phyloP scores from a whole-genome alignment of 2,888 invertebrate species.

The Eupithecia abbreviata region DNA sequence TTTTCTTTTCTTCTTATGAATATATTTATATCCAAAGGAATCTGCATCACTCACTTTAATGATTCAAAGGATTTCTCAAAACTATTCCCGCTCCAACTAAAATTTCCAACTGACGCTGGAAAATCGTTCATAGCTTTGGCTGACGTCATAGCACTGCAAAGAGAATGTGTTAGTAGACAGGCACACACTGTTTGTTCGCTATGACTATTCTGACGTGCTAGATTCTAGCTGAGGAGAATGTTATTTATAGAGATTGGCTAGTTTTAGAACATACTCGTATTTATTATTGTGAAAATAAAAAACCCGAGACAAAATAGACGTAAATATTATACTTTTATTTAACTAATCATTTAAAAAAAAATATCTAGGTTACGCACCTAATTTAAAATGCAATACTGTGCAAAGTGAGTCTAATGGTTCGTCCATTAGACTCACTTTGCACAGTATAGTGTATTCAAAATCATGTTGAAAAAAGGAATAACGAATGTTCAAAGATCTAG shows the following conservation, averaged over 20 bases:
- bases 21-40: neutral
- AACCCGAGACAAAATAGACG: neutral
- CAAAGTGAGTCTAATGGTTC: too few species aligned
- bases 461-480: neutral
- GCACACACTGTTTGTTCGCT: neutral
- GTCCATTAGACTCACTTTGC: too few species aligned
- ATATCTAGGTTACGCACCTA: too few species aligned
- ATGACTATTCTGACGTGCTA: conserved; percentile 1
- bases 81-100: neutral
- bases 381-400: too few species aligned
- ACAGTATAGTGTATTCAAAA: too few species aligned
- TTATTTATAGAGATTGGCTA: neutral
- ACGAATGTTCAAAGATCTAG: too few species aligned
- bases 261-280: neutral
- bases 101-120: neutral
- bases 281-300: neutral
- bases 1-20: neutral
- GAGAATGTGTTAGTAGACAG: conserved; percentile 14
- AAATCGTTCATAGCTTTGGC: conserved; percentile 11
- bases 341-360: too few species aligned
- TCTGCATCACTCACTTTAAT: neutral
- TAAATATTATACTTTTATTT: too few species aligned
- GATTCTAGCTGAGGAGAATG: neutral
- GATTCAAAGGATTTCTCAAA: neutral
- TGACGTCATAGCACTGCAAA: conserved; percentile 26